phyloP scores from a whole-genome alignment of 2,797 vertebrate species.

The Urosaurus nigricauda region DNA sequence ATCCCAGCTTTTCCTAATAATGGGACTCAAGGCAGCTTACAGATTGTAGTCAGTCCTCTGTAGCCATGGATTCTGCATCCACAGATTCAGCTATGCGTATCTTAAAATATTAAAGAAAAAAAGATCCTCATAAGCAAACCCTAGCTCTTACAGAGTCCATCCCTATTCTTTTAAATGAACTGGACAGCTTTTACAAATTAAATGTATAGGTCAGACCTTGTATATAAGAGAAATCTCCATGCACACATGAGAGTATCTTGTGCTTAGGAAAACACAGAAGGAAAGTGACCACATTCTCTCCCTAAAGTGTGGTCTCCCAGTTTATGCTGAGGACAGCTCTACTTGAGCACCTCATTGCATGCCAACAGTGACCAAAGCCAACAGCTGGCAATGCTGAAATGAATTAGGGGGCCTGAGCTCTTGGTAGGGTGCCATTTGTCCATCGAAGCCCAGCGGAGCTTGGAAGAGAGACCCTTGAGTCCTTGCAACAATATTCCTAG shows the following conservation, averaged over 20 bases:
- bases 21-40: too few species aligned
- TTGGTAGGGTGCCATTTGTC: not conserved
- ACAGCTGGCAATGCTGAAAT: not conserved
- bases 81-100: too few species aligned
- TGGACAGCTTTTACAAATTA: not conserved
- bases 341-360: not conserved
- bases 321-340: not conserved
- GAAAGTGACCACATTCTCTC: not conserved
- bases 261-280: not conserved
- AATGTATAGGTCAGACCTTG: not conserved
- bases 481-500: not conserved
- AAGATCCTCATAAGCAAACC: too few species aligned
- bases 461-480: not conserved
- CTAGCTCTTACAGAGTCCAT: not conserved
- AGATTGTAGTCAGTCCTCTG: too few species aligned
- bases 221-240: not conserved
- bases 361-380: not conserved
- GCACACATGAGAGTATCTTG: not conserved
- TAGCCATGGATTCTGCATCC: too few species aligned
- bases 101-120: too few species aligned
- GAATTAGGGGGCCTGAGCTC: not conserved
- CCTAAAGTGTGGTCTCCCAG: too few species aligned
- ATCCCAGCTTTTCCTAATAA: too few species aligned
- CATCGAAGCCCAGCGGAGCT: not conserved
- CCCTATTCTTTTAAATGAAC: constrained; percentile 3